These are phyloP conservation scores for Melanophora roralis DNA, from an alignment of 2,888 invertebrate species.

Conservation along the genomic window DNA sequence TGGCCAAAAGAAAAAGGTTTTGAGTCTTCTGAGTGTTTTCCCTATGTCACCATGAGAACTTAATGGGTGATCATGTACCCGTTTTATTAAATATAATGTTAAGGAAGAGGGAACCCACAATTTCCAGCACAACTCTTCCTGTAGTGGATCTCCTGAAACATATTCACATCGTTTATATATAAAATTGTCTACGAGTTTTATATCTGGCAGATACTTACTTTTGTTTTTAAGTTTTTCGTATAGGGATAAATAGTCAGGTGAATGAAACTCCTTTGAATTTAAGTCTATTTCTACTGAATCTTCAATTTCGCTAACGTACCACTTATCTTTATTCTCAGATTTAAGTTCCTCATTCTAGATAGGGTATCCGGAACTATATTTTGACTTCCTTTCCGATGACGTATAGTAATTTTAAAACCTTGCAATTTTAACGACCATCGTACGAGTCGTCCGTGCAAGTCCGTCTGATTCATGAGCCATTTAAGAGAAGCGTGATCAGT, in stretches of 20 bases:
- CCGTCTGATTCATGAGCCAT: too few relatives aligned
- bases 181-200: not conserved
- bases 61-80: not conserved
- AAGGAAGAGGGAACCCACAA: not conserved
- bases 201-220: too few relatives aligned
- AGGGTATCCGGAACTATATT: not conserved
- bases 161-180: not conserved
- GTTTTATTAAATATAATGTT: not conserved
- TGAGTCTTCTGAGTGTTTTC: not conserved
- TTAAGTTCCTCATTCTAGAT: not conserved
- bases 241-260: not conserved
- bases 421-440: too few relatives aligned
- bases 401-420: too few relatives aligned
- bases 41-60: not conserved
- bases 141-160: not conserved
- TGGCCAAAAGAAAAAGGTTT: too few relatives aligned
- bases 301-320: not conserved
- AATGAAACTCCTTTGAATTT: too few relatives aligned
- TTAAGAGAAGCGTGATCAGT: too few relatives aligned
- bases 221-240: not conserved
- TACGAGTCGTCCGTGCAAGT: too few relatives aligned
- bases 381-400: too few relatives aligned
- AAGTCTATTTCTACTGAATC: too few relatives aligned
- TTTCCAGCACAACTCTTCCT: too few relatives aligned
- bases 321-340: not conserved